Evolutionary conservation across 2,797 vertebrate species (phyloP), one percentile per base, ranked within the genome.

Genomic region (Hemibagrus guttatus): DNA sequence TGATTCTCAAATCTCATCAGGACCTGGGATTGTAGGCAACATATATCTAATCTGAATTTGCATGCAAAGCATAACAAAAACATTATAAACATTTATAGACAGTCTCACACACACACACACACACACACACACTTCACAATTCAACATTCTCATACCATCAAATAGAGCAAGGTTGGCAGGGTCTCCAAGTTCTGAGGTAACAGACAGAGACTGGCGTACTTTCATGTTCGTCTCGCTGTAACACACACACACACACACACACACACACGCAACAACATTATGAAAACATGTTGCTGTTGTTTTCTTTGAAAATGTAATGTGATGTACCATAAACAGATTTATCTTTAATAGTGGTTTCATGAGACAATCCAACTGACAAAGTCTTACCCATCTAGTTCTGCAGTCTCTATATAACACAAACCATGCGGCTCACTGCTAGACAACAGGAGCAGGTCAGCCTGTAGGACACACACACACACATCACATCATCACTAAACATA

Each of bases 381-480:
- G 26, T 90, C 95, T 85, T 91, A 99, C 98, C 98, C 98, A 0
- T 99, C 98, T 11, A 99, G 96, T 91, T 99, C 98, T 0, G 98
- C 97, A 0, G 98, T 99, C 94, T 99, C 98, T 3, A 99, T 97
- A 94, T 99, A 99, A 91, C 98, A 99, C 90, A 99, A 93, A 12
- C 98, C 97, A 2, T 99, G 98, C 71, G 98, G 98, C 88, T 99
- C 98, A 0, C 95, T 98, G 95, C 97, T 99, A 92, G 95, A 99
- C 58, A 99, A 94, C 87, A 99, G 95, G 84, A 99, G 97, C 89
- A 99, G 95, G 90, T 99, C 98, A 86, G 98, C 98, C 98, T 99
- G 92, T 35, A 88, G 91, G 17, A 92, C 61, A 69, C 66, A 69
- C 66, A 69, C 35, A 89, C 42, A 81, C 42, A 74, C 42, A 74